Conservation (phyloP, 2,888 invertebrate genomes). For the Lasioglossum oenotherae region DNA sequence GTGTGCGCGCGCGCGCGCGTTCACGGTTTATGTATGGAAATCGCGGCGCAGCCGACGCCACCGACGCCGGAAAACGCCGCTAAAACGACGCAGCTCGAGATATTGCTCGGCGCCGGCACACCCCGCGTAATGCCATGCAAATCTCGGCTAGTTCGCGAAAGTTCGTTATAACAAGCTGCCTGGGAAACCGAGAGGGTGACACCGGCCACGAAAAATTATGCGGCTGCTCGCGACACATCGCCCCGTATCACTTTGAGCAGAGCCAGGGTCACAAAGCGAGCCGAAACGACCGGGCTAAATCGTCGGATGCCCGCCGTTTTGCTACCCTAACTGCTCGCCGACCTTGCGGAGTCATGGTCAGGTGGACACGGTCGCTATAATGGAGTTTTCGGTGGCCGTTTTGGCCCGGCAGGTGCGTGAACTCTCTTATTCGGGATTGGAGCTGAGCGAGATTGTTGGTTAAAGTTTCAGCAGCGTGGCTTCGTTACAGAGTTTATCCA, state of each 20-base stretch:
- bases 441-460: neutral
- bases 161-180: conserved; percentile 76
- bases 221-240: conserved; percentile 19
- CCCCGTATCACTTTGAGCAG: neutral
- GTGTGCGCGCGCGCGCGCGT: conserved; percentile 44
- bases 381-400: neutral
- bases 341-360: neutral
- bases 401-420: neutral
- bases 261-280: neutral
- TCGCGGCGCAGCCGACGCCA: conserved; percentile 56
- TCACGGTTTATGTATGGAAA: conserved; percentile 70
- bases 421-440: neutral
- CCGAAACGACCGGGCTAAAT: neutral
- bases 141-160: conserved; percentile 77
- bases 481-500: neutral
- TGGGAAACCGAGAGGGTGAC: conserved; percentile 36
- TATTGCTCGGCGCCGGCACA: conserved; percentile 57
- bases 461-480: neutral
- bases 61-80: conserved; percentile 67
- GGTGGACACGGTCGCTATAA: neutral
- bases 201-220: conserved; percentile 63
- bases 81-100: conserved; percentile 67
- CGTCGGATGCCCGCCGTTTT: neutral
- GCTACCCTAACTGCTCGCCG: neutral
- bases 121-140: conserved; percentile 75